Conservation (phyloP, 2,888 invertebrate genomes). For the Drosophila infuscata region DNA sequence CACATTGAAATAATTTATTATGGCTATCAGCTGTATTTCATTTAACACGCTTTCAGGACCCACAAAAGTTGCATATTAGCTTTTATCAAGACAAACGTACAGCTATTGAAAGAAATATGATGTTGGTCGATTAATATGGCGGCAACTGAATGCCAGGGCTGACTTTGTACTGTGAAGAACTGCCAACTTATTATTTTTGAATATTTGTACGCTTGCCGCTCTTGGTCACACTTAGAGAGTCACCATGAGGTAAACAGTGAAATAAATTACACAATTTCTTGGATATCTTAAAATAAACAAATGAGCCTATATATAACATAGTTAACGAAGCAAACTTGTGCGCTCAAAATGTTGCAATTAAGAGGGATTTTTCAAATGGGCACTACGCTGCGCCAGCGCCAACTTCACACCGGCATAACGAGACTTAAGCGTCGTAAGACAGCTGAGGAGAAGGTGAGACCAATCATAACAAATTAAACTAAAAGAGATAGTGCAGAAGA, state of each 20-base stretch:
- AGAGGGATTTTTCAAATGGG: constrained; percentile 32
- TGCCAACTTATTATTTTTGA: not conserved
- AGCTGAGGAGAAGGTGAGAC: constrained; percentile 87
- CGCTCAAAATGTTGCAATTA: constrained; percentile 47
- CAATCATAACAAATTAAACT: not conserved
- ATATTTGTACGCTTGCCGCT: not conserved
- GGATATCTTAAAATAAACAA: constrained; percentile 8
- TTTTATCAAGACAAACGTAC: not conserved
- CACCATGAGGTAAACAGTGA: constrained; percentile 11
- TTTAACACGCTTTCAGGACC: not conserved
- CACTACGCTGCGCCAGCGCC: constrained; percentile 21
- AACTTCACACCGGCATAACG: constrained; percentile 71
- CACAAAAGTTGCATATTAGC: not conserved
- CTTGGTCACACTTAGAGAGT: constrained; percentile 29
- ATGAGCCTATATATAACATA: constrained; percentile 13
- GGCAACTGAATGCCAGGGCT: not conserved
- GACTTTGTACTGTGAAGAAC: not conserved
- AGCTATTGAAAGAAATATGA: not conserved
- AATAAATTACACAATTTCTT: constrained; percentile 51
- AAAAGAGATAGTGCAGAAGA: constrained; percentile 20
- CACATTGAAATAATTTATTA: not conserved
- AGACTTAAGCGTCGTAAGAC: constrained; percentile 88
- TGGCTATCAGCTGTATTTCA: not conserved
- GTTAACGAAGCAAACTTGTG: not conserved
- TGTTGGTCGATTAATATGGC: not conserved